Evolutionary conservation across 2,888 invertebrate genomes (phyloP), one percentile per base, ranked within the genome.

Genomic region (Pheosia tremula): DNA sequence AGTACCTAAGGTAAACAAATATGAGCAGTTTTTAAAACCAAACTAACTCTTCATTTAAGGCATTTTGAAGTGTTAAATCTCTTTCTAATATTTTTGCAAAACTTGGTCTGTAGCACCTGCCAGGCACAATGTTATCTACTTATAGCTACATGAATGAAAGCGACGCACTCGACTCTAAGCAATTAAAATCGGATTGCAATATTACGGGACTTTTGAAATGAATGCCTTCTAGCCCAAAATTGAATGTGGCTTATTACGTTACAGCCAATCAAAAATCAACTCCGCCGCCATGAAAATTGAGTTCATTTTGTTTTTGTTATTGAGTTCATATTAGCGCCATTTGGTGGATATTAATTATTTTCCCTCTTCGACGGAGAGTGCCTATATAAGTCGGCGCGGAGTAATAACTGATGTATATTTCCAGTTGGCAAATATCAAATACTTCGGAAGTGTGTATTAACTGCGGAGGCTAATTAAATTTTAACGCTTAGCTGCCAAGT

Each of bases 131-230:
- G 54, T 45, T 52, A 55, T 61, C 62, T 66, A 24, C 24, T 24
- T 24, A 24, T 24, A 2, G 24, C 55, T 13, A 24, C 68, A 59
- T 57, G 65, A 60, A 68, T 60, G 53, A 13, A n/a, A 58, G 60
- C 53, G 47, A 58, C 66, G 61, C 61, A 37, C 50, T 60, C 60
- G 59, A 62, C 63, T 75, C 68, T 68, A 57, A 58, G 69, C 65
- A 77, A 80, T 78, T 78, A 78, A 81, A 80, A 78, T 73, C 58
- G 65, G 67, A 72, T 73, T 71, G 72, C 71, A 75, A 77, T 75
- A 76, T 75, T 59, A 66, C 62, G 64, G 71, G 67, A 69, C 60
- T 67, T 71, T 74, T 71, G 66, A 76, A 80, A 79, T 77, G 72
- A 74, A 78, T 76, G 24, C 71, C 66, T 68, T 56, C 45, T 62